These are phyloP conservation scores for Eupeodes luniger DNA, from an alignment of 2,888 invertebrate species.

Conservation along the genomic window DNA sequence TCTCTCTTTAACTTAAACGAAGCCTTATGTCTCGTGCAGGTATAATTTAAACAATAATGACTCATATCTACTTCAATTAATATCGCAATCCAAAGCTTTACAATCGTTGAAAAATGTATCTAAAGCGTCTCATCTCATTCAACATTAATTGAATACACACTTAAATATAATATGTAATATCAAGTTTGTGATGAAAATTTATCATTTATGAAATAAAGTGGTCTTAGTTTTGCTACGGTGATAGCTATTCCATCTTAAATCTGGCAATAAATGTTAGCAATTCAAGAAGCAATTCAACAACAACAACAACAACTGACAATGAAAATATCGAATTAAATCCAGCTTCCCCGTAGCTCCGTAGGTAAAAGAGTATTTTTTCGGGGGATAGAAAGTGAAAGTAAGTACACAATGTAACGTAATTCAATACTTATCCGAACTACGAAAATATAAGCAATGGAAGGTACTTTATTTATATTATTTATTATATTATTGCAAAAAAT, in stretches of 20 bases:
- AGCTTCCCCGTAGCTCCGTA: not conserved
- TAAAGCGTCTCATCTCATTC: not conserved
- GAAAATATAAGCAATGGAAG: not conserved
- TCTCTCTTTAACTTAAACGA: no score
- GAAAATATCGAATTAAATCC: slow-evolving; percentile 13
- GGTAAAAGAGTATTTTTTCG: not conserved
- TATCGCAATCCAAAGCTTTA: not conserved
- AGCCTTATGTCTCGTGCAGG: no score
- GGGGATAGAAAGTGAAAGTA: slow-evolving; percentile 15
- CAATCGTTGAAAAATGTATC: not conserved
- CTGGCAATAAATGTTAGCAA: not conserved
- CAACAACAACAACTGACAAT: not conserved
- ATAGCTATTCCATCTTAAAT: not conserved
- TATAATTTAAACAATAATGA: no score
- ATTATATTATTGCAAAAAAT: not conserved
- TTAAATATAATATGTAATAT: not conserved
- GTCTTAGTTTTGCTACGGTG: not conserved
- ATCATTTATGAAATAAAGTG: not conserved
- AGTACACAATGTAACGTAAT: not conserved
- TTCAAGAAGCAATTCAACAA: not conserved
- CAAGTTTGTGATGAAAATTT: not conserved
- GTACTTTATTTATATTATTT: slow-evolving; percentile 6
- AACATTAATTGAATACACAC: not conserved
- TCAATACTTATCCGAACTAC: not conserved
- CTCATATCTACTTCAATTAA: not conserved